phyloP scores from a whole-genome alignment of 2,797 vertebrate species.

The Leuciscus waleckii region DNA sequence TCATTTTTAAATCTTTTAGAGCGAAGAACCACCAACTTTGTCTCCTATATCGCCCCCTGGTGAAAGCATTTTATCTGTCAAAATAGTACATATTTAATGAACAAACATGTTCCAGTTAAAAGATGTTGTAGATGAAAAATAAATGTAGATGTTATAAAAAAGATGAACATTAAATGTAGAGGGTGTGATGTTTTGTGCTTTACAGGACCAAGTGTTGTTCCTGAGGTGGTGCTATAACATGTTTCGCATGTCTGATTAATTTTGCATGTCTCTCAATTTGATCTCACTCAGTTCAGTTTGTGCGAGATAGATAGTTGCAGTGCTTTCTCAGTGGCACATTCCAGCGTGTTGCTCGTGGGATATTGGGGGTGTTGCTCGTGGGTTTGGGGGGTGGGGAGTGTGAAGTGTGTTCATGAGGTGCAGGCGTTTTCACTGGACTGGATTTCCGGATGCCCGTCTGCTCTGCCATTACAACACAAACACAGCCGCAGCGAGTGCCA shows the following conservation, averaged over 20 bases:
- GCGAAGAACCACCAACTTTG: not conserved
- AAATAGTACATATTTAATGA: no score
- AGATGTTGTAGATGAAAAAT: not conserved
- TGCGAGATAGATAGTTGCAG: not conserved
- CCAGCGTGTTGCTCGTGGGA: constrained; percentile 41
- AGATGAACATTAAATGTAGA: not conserved
- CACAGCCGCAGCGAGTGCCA: constrained; percentile 39
- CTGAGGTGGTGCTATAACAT: not conserved
- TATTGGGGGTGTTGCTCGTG: constrained; percentile 15
- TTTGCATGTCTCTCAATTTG: constrained; percentile 35
- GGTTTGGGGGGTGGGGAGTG: constrained; percentile 31
- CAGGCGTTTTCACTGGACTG: constrained; percentile 48
- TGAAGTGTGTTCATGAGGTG: constrained; percentile 51
- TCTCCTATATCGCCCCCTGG: constrained; percentile 56
- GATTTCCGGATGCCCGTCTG: constrained; percentile 56
- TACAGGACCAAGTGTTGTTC: not conserved
- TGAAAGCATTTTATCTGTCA: constrained; percentile 33
- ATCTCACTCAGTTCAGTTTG: not conserved
- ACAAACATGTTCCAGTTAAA: not conserved
- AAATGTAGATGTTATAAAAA: not conserved
- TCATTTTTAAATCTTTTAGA: constrained; percentile 21
- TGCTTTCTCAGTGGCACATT: constrained; percentile 48
- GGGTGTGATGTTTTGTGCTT: constrained; percentile 11
- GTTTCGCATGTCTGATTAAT: constrained; percentile 41
- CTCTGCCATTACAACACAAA: constrained; percentile 58